Evolutionary conservation across 2,797 vertebrate species (phyloP).

Genomic region (Myripristis murdjan): DNA sequence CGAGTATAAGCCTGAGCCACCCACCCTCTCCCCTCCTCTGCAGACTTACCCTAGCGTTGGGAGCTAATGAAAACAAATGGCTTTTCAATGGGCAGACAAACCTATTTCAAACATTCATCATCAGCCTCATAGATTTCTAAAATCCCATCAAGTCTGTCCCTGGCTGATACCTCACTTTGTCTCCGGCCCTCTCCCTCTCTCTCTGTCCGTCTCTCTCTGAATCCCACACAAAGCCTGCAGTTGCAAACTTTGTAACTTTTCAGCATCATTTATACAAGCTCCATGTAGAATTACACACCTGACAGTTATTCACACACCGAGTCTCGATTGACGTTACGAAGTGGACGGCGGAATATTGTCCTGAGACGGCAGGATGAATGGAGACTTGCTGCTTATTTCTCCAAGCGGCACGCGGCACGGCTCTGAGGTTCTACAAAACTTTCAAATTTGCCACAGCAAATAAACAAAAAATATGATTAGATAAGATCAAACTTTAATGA

Average conservation of each 20-base stretch:
- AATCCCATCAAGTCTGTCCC: constrained; percentile 87
- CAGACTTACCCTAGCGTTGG: constrained; percentile 78
- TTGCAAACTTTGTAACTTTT: constrained; percentile 75
- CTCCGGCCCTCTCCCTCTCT: constrained; percentile 62
- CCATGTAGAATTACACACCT: constrained; percentile 75
- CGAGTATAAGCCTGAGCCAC: constrained; percentile 62
- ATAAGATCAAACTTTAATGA: constrained; percentile 78
- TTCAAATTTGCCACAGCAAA: constrained; percentile 76
- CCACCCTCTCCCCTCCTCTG: constrained; percentile 63
- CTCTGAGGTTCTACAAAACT: constrained; percentile 61
- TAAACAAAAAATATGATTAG: constrained; percentile 79
- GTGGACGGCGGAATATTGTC: constrained; percentile 75
- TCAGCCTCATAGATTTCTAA: constrained; percentile 87
- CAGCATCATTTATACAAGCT: constrained; percentile 73
- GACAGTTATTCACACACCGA: constrained; percentile 78
- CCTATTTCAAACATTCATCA: constrained; percentile 90
- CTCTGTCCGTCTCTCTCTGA: constrained; percentile 46
- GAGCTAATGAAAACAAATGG: constrained; percentile 90
- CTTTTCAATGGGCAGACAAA: constrained; percentile 88
- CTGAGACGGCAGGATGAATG: constrained; percentile 79
- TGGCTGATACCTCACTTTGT: constrained; percentile 75
- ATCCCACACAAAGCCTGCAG: constrained; percentile 55
- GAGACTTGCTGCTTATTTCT: constrained; percentile 78
- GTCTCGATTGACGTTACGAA: constrained; percentile 71
- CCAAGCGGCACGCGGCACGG: constrained; percentile 38